Evolutionary conservation across 2,797 vertebrate species (phyloP).

Genomic region (Furcifer pardalis): DNA sequence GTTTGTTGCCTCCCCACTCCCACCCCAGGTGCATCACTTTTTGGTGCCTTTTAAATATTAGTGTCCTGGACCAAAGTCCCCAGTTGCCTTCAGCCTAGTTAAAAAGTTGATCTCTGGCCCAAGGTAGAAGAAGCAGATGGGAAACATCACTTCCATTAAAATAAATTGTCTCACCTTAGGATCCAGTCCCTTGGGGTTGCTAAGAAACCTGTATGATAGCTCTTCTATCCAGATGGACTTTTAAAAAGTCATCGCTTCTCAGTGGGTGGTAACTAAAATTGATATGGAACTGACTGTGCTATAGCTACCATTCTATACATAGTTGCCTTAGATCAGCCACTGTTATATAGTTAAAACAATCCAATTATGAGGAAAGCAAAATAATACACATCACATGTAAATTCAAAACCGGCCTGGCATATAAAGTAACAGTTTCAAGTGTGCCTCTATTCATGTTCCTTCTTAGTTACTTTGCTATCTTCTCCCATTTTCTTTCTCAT

Average conservation of each 20-base stretch:
- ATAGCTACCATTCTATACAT: neutral
- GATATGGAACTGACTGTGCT: neutral
- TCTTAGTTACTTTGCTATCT: too few species aligned
- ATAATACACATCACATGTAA: slow-evolving; percentile 17
- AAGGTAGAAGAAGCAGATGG: neutral
- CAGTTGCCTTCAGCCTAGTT: too few species aligned
- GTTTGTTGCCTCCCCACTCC: too few species aligned
- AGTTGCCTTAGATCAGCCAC: neutral
- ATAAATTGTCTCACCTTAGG: neutral
- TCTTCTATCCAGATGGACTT: neutral
- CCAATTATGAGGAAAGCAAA: neutral
- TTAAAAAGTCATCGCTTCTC: too few species aligned
- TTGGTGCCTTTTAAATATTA: too few species aligned
- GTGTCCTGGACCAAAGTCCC: too few species aligned
- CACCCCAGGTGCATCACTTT: too few species aligned
- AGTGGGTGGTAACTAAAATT: neutral
- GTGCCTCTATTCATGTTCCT: too few species aligned
- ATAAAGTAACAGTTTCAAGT: too few species aligned
- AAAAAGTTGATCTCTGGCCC: neutral
- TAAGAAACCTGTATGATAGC: neutral
- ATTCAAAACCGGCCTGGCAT: too few species aligned
- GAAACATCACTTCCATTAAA: neutral
- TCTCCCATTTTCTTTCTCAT: too few species aligned
- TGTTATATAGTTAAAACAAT: neutral
- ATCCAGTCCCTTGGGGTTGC: neutral